Evolutionary conservation across 2,113 vertebrate genomes (phyloP).

Genomic region (Corythoichthys intestinalis): DNA sequence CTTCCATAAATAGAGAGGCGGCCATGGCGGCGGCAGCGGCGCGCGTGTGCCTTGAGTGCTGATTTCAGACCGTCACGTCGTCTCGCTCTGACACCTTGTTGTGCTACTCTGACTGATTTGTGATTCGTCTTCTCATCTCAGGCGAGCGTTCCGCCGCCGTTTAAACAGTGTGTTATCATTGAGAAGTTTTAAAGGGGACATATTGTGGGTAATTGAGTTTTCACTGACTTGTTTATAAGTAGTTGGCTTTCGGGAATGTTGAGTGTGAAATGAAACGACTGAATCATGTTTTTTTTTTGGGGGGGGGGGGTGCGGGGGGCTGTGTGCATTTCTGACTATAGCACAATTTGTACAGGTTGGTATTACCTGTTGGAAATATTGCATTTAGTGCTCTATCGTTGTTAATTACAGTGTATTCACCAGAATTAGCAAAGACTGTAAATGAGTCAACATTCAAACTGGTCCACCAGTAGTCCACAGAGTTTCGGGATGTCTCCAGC

Average conservation of each 20-base stretch:
- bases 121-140: constrained; percentile 15
- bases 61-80: constrained; percentile 47
- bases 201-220: neutral
- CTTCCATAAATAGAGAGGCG: constrained; percentile 50
- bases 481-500: too few relatives aligned
- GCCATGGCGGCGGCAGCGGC: neutral
- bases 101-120: constrained; percentile 21
- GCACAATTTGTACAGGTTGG: too few relatives aligned
- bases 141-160: neutral
- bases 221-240: neutral
- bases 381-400: too few relatives aligned
- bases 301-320: too few relatives aligned
- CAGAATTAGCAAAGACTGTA: too few relatives aligned
- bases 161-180: neutral
- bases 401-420: too few relatives aligned
- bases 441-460: too few relatives aligned
- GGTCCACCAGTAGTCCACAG: too few relatives aligned
- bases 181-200: neutral
- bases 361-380: too few relatives aligned
- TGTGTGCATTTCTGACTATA: too few relatives aligned
- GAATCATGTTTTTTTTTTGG: neutral
- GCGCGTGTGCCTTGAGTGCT: constrained; percentile 21
- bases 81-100: constrained; percentile 29
- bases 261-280: neutral
- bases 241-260: neutral